These are phyloP conservation scores for Zosterops borbonicus DNA, from an alignment of 2,113 vertebrate species.

Conservation along the genomic window DNA sequence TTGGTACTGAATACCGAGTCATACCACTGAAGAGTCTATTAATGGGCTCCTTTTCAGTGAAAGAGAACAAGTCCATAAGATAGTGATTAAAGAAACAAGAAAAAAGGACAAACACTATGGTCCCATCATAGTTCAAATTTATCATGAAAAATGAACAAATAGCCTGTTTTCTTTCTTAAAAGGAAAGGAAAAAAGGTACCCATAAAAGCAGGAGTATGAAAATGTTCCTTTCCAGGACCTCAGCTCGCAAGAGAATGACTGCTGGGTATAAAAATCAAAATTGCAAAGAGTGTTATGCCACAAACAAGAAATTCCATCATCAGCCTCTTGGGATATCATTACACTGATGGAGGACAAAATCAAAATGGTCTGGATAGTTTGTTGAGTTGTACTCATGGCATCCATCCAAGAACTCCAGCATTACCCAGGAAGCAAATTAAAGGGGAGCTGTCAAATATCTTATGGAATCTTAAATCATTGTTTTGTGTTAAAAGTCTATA, in stretches of 20 bases:
- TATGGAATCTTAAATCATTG: not conserved
- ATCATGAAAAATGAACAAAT: not conserved
- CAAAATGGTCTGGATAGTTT: not conserved
- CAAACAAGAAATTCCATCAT: not conserved
- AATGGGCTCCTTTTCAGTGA: not conserved
- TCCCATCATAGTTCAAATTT: not conserved
- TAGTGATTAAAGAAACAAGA: not conserved
- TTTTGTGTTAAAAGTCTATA: not conserved
- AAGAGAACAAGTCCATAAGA: not conserved
- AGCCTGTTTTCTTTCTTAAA: not conserved
- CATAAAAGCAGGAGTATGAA: not conserved
- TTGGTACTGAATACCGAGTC: not conserved
- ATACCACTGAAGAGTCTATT: not conserved
- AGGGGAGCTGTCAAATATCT: not conserved
- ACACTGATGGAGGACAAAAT: not conserved
- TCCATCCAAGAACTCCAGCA: not conserved
- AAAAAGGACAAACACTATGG: not conserved
- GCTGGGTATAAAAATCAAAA: slow-evolving; percentile 2
- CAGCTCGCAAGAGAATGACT: not conserved
- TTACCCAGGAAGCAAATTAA: not conserved
- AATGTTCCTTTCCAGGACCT: not conserved
- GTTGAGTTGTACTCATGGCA: not conserved
- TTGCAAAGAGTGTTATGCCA: not conserved
- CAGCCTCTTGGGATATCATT: slow-evolving; percentile 3
- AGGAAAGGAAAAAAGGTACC: not conserved